Conservation (phyloP, 2,888 invertebrate genomes). For the Protophormia terraenovae region DNA sequence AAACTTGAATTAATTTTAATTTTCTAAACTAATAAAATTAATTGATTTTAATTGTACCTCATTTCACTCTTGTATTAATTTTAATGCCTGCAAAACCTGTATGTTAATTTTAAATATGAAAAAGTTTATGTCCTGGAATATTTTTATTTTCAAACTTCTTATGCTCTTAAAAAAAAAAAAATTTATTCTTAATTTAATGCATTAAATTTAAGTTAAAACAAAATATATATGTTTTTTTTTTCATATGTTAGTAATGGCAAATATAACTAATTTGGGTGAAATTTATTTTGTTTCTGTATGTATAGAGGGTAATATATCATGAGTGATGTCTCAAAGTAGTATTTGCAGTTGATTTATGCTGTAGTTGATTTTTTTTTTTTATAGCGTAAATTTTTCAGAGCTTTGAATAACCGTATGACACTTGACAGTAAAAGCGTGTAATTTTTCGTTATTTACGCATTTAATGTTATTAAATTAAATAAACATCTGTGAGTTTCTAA, state of each 20-base stretch:
- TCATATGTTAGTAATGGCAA: no score
- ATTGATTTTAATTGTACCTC: no score
- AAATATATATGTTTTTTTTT: no score
- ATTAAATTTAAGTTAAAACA: no score
- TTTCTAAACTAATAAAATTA: no score
- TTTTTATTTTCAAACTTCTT: no score
- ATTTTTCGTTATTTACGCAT: constrained; percentile 62
- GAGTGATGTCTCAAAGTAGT: constrained; percentile 19
- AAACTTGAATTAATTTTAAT: no score
- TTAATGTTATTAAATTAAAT: constrained; percentile 49
- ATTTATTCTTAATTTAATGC: neutral
- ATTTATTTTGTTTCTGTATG: constrained; percentile 15
- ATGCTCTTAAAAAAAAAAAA: no score
- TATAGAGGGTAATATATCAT: constrained; percentile 28
- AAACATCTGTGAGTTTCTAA: constrained; percentile 53
- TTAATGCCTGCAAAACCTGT: no score
- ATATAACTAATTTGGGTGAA: neutral
- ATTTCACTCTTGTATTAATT: no score
- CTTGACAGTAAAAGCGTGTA: constrained; percentile 68
- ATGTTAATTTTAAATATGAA: no score
- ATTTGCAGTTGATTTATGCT: constrained; percentile 55
- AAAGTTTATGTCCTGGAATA: no score
- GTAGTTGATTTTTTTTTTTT: constrained; percentile 20
- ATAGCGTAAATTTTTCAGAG: neutral
- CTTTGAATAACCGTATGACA: constrained; percentile 57